Percentiles rank a stretch among this genome's conserved stretches.
Evolutionary conservation across 2,113 vertebrate species (phyloP).

Genomic region (Rhinogobius similis): DNA sequence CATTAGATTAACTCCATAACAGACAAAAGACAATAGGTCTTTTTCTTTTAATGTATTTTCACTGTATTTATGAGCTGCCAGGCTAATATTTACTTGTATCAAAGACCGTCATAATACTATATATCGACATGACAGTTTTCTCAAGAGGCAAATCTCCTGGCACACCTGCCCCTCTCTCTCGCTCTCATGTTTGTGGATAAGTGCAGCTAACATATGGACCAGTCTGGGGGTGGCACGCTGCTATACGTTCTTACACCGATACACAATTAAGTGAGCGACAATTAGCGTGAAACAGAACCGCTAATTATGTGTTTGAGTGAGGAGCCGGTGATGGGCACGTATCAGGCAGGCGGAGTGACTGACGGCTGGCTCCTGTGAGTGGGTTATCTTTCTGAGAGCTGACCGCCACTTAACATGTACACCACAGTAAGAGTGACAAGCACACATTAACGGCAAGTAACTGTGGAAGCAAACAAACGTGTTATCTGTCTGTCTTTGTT

Average conservation of each 20-base stretch:
- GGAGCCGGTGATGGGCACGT: conserved; percentile 54
- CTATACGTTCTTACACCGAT: conserved; percentile 58
- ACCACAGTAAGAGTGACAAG: not conserved
- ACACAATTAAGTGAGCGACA: conserved; percentile 64
- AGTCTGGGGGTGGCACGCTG: conserved; percentile 22
- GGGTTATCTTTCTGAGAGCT: not conserved
- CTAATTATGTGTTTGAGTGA: conserved; percentile 57
- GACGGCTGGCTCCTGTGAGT: conserved; percentile 19
- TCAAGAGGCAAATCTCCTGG: not conserved
- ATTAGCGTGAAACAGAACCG: conserved; percentile 54
- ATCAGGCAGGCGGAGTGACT: conserved; percentile 36
- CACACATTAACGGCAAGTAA: not conserved
- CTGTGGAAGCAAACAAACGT: not conserved
- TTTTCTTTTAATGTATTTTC: too few relatives aligned
- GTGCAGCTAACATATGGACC: conserved; percentile 31
- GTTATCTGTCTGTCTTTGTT: not conserved
- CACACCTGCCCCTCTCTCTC: conserved; percentile 24
- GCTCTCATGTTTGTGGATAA: conserved; percentile 23
- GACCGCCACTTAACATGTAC: not conserved
- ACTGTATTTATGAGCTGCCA: too few relatives aligned
- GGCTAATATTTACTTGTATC: too few relatives aligned
- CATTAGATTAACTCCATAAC: too few relatives aligned
- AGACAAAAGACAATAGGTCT: too few relatives aligned
- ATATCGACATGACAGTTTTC: not conserved
- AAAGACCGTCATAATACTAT: not conserved